Evolutionary conservation across 2,113 vertebrate genomes (phyloP).

Genomic region (Pristiophorus japonicus): DNA sequence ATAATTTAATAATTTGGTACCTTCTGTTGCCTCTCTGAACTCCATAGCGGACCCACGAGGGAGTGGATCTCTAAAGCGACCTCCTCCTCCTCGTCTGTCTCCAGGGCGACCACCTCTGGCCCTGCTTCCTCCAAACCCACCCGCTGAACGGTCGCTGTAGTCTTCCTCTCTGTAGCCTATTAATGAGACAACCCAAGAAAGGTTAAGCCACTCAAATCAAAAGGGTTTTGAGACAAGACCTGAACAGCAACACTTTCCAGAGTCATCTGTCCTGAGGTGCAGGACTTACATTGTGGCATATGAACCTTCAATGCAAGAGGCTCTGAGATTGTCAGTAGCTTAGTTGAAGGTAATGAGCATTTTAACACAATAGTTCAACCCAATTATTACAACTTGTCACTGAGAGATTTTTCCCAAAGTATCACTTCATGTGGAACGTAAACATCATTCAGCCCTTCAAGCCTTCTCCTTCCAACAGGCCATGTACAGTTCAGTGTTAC

Average conservation of each 20-base stretch:
- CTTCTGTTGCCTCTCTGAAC: constrained; percentile 97
- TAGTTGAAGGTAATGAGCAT: not conserved
- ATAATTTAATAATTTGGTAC: constrained; percentile 49
- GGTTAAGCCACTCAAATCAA: not conserved
- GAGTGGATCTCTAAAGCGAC: constrained; percentile 82
- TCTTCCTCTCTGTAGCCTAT: constrained; percentile 86
- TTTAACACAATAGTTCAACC: not conserved
- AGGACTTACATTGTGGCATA: not conserved
- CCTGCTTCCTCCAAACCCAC: constrained; percentile 66
- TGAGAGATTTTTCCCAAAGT: not conserved
- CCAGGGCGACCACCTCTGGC: constrained; percentile 72
- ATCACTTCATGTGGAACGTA: not conserved
- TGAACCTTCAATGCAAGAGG: not conserved
- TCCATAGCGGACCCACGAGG: constrained; percentile 74
- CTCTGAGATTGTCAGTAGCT: not conserved
- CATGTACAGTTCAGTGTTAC: too few species aligned
- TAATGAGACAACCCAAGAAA: not conserved
- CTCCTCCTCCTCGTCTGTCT: constrained; percentile 69
- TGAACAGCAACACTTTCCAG: not conserved
- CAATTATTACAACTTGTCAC: not conserved
- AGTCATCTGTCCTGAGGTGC: not conserved
- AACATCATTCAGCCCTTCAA: not conserved
- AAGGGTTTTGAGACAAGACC: not conserved
- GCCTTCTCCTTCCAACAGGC: not conserved
- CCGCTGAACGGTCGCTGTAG: constrained; percentile 48